Base-by-base conservation (phyloP, 2,888 invertebrate genomes). In the Callimorpha dominula region DNA sequence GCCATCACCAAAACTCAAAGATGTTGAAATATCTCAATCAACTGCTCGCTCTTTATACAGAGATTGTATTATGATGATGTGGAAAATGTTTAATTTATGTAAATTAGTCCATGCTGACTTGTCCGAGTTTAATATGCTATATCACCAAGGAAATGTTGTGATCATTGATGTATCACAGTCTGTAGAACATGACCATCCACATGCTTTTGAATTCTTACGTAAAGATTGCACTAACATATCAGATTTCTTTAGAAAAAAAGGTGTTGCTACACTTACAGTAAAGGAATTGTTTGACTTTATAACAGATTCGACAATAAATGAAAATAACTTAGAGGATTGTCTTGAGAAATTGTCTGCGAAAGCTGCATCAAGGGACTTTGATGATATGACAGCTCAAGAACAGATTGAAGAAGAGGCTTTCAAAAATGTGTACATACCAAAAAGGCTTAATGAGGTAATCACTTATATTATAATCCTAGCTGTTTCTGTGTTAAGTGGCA, bases 151-250 rank as follows among this genome's bases (percentile, higher is more conserved):
- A 0, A 97, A 98, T 86, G 93, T 98, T n/a, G 97, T 98, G 75
- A 97, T 99, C 40, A 99, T 99, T 86, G 99, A 99, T 94, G 99
- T 99, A 0, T 99, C 99, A 0, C 99, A 99, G 90, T 98, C 99
- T 0, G 99, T 99, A 0, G 99, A 99, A 92, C 99, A 99, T 91
- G 99, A 99, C 91, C 99, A 99, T 96, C 99, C 99, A 0, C 97
- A 98, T 92, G 98, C 99, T 0, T 96, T 99, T 80, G 98, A 99
- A 78, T 99, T 99, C 91, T 96, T 99, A 66, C 96, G 99, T 74
- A 99, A 98, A 90, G 99, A 99, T 94, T 99, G 99, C 89, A 98
- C 97, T 42, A 99, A 99, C 91, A 97, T 99, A 73, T 96, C 97
- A 81, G 98, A 99, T 76, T 99, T 98, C 95, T 99, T 99, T 91